Base-by-base conservation (phyloP, 2,888 invertebrate species). In the Homarus gammarus region DNA sequence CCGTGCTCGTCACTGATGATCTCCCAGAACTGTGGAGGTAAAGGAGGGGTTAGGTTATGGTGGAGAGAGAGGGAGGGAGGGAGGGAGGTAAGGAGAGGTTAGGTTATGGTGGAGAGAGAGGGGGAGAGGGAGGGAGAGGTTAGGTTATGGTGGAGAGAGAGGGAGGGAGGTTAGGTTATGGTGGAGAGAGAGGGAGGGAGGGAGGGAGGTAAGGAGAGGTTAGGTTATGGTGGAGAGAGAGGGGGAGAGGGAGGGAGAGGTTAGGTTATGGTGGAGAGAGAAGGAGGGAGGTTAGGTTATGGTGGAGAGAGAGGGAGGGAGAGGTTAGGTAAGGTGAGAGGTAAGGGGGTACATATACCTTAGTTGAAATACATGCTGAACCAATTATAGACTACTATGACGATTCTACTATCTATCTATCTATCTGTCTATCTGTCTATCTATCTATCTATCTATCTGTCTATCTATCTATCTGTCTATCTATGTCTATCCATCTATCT, bases 1-100 rank as follows among this genome's bases (percentile, higher is more conserved):
- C 94, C 94, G 91, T 94, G 97, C 92, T 97, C 97, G 93, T 95
- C 94, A 94, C 97, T 97, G 94, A 98, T 98, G 81, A 98, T 97
- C 95, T 97, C 97, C 97, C 97, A 97, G 95, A 97, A 97, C 97
- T 97, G 94, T 61, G 64, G 40, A 33, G 51, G n/a, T 49, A 72
- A 15, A 38, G 36, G 31, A 33, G 49, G 36, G 40, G 68, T 18
- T n/a, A 0, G 8, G 22, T 68, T 15, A 68, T 27, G 33, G 2
- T 15, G 68, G 68, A 31, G 12, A 10, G 22, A n/a, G 2, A 15
- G 15, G 15, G 15, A 5, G 33, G 68, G 1, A 1, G 68, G 33
- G 12, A 31, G 18, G 33, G 2, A 22, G 33, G 72, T 10, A 10
- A 15, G 72, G 0, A 5, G 22, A 56, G 56, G 56, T 0, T 3